Conservation (phyloP, 2,113 vertebrate genomes). For the Stomatorhinus ivindoensis region DNA sequence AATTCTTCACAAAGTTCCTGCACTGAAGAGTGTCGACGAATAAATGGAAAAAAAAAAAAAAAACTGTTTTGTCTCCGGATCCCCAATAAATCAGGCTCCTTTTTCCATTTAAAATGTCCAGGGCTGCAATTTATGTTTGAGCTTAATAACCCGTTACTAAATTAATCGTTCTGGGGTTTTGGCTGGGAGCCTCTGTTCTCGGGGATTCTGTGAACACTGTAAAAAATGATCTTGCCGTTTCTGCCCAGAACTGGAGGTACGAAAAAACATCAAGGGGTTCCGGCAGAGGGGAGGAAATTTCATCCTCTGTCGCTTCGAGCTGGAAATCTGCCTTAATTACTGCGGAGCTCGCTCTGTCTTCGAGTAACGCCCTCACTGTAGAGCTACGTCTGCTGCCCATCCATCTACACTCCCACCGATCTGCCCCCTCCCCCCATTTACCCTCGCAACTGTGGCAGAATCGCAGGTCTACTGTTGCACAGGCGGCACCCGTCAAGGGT, state of each 20-base stretch:
- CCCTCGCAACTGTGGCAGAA: neutral
- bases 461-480: neutral
- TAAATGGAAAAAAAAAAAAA: conserved; percentile 76
- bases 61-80: conserved; percentile 71
- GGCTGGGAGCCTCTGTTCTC: conserved; percentile 59
- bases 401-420: neutral
- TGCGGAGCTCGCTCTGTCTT: conserved; percentile 10
- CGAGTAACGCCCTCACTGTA: conserved; percentile 16
- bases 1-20: conserved; percentile 73
- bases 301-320: conserved; percentile 35
- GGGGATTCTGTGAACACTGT: conserved; percentile 37
- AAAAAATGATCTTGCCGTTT: conserved; percentile 27
- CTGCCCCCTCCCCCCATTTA: neutral
- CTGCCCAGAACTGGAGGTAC: conserved; percentile 31
- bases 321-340: conserved; percentile 41
- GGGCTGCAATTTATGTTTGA: conserved; percentile 80
- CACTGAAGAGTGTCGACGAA: conserved; percentile 68
- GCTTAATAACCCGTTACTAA: conserved; percentile 76
- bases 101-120: conserved; percentile 81
- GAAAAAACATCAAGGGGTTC: conserved; percentile 39
- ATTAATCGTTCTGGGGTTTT: conserved; percentile 78
- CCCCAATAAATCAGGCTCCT: conserved; percentile 75
- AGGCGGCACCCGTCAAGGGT: neutral
- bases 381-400: neutral
- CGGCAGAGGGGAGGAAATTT: conserved; percentile 38